phyloP scores from a whole-genome alignment of 2,113 vertebrate genomes.

The Brienomyrus brachyistius region DNA sequence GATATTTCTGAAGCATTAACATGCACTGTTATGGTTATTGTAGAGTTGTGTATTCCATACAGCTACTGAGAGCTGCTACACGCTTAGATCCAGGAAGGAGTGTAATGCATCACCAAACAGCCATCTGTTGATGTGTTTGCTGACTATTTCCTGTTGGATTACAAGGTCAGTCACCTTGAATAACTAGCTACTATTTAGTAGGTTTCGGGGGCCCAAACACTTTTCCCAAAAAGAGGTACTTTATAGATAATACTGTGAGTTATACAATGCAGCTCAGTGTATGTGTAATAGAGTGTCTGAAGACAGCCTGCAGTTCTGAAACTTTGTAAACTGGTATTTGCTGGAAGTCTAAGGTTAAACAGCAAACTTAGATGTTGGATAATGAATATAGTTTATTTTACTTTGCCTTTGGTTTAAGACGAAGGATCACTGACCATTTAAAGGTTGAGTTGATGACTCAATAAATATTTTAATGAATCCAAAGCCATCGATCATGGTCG shows the following conservation, averaged over 20 bases:
- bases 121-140: neutral
- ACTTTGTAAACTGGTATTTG: neutral
- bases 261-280: neutral
- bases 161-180: neutral
- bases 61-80: neutral
- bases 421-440: neutral
- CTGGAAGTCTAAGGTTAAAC: slow-evolving; percentile 5
- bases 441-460: neutral
- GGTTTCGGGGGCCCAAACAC: neutral
- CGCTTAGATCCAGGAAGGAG: neutral
- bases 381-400: neutral
- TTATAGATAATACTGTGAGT: neutral
- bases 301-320: neutral
- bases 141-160: neutral
- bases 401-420: neutral
- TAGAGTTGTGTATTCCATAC: neutral
- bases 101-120: neutral
- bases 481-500: neutral
- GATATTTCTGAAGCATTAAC: neutral
- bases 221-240: neutral
- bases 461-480: neutral
- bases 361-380: neutral
- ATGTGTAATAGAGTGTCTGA: neutral
- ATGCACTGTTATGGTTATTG: neutral
- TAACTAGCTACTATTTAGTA: neutral